These are phyloP conservation scores for Coracias cyanogaster DNA, from an alignment of 2,797 vertebrate species.

Conservation along the genomic window DNA sequence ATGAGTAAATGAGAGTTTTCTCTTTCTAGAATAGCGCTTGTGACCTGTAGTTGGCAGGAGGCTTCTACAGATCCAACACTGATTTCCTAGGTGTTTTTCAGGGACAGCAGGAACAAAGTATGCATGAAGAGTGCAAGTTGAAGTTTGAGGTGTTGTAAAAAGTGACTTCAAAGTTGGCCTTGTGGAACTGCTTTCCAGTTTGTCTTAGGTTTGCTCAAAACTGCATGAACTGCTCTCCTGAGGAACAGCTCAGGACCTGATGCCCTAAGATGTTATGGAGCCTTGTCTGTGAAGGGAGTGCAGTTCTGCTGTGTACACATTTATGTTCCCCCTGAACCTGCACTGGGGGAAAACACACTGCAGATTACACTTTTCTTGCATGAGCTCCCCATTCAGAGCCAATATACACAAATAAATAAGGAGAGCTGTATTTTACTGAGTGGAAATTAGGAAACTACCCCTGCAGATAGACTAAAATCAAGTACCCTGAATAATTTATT, in stretches of 20 bases:
- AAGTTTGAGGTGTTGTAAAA: not conserved
- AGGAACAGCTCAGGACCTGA: not conserved
- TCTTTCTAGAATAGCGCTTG: not conserved
- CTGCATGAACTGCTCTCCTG: not conserved
- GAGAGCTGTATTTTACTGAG: not conserved
- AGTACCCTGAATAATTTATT: not conserved
- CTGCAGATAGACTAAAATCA: not conserved
- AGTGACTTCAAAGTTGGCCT: not conserved
- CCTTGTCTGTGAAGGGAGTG: not conserved
- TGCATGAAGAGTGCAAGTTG: not conserved
- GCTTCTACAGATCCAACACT: not conserved
- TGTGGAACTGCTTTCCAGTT: not conserved
- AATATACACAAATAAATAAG: not conserved
- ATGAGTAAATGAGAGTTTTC: not conserved
- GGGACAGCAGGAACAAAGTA: not conserved
- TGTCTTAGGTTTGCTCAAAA: not conserved
- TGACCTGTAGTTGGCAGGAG: not conserved
- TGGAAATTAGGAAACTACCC: not conserved
- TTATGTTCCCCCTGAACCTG: too few relatives aligned
- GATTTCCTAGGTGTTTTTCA: not conserved
- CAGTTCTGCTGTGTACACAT: not conserved
- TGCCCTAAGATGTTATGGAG: accelerated
- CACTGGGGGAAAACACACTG: not conserved
- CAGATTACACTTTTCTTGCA: not conserved
- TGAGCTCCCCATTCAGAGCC: not conserved